Evolutionary conservation across 2,797 vertebrate genomes (phyloP), one percentile per base, ranked within the genome.

Genomic region (Lutjanus campechanus): DNA sequence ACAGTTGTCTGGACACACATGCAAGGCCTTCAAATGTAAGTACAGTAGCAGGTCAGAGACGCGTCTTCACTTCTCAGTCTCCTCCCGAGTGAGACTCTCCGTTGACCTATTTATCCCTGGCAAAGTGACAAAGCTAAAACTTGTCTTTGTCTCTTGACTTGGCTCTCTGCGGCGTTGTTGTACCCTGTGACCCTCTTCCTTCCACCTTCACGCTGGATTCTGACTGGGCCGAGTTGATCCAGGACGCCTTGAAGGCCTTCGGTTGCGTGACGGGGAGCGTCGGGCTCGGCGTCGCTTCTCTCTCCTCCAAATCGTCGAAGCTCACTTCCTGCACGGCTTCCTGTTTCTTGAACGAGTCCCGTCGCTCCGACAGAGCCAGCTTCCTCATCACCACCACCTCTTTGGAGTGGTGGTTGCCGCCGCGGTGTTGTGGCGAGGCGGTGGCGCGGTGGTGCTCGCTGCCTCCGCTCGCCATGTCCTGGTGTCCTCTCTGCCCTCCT

Each of bases 331-430:
- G 97, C 46, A 98, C 97, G 0, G 97, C 97, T 81, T 97, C 97
- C 71, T 98, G 97, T 79, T 98, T 98, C 92, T 97, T 97, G 93
- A 98, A 98, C 55, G 97, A 98, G 92, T 98, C 97, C 56, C 97
- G 92, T 50, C 97, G 95, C 86, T 98, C 97, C 0, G 96, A 96
- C 76, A 97, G 95, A 69, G 97, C 97, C 79, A 98, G 91, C 84
- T 97, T 96, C 72, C 96, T 93, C 97, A 97, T 97, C 56, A 97
- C 95, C 54, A 97, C 97, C 76, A 97, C 87, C 76, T 97, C 97
- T 1, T 95, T 89, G 58, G 96, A 90, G 70, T 93, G 90, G 69
- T 92, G 90, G 82, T 81, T 88, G n/a, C 80, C 16, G 3, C 89
- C 41, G 7, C 89, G 89, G 64, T 90, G 92, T n/a, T 91, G 92